Conservation (phyloP, 2,113 vertebrate genomes). For the Ictidomys tridecemlineatus region DNA sequence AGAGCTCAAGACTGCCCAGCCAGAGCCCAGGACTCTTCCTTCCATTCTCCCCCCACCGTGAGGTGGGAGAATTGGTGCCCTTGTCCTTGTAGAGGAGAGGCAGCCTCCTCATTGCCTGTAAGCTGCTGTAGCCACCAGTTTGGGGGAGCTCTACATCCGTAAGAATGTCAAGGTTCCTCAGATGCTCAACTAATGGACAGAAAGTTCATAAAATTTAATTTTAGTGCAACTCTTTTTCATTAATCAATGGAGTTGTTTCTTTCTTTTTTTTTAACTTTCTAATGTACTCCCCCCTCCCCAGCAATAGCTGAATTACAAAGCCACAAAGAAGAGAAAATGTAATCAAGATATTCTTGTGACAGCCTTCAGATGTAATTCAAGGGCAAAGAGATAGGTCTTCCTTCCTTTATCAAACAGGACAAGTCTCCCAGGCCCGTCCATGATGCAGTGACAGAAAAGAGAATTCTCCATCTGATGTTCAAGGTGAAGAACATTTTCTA, state of each 20-base stretch:
- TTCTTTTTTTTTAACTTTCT: not conserved
- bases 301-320: constrained; percentile 26
- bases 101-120: not conserved
- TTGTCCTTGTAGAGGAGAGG: not conserved
- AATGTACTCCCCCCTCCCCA: not conserved
- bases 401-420: not conserved
- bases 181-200: not conserved
- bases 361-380: constrained; percentile 59
- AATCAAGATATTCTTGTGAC: not conserved
- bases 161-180: not conserved
- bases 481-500: constrained; percentile 47
- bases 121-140: not conserved
- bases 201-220: not conserved
- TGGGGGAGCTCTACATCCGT: not conserved
- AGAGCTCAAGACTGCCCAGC: not conserved
- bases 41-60: not conserved
- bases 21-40: not conserved
- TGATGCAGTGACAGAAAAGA: constrained; percentile 5
- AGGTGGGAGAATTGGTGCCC: not conserved
- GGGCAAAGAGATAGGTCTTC: constrained; percentile 28
- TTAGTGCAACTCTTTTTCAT: not conserved
- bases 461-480: constrained; percentile 16
- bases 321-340: constrained; percentile 1
- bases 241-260: not conserved
- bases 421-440: not conserved